phyloP scores from a whole-genome alignment of 2,797 vertebrate species.

The Rhynchonycteris naso region DNA sequence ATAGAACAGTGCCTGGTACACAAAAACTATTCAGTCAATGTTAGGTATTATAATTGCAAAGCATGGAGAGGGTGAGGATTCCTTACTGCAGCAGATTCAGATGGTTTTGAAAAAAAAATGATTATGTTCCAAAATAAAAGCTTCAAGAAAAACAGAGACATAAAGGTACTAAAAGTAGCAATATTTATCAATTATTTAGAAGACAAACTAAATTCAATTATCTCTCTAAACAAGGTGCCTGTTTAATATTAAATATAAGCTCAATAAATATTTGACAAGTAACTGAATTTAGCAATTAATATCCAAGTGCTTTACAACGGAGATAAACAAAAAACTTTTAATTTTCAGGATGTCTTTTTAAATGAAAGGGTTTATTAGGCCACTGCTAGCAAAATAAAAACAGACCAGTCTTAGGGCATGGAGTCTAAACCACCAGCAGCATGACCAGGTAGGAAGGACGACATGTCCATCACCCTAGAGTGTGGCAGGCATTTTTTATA shows the following conservation, averaged over 20 bases:
- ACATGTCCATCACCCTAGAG: neutral
- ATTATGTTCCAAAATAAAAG: neutral
- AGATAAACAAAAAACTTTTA: neutral
- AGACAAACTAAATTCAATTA: neutral
- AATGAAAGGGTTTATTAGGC: neutral
- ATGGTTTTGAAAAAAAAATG: neutral
- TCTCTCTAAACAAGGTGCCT: neutral
- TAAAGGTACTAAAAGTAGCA: neutral
- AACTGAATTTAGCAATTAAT: neutral
- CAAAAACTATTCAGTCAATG: neutral
- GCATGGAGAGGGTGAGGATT: neutral
- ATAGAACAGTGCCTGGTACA: neutral
- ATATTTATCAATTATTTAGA: neutral
- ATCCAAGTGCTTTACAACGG: neutral
- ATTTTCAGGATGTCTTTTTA: neutral
- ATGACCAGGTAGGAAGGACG: neutral
- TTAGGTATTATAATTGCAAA: neutral
- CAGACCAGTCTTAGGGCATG: neutral
- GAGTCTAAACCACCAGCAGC: neutral
- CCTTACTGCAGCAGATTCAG: neutral
- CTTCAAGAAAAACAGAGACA: neutral
- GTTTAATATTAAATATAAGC: neutral
- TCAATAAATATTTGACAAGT: slow-evolving; percentile 8
- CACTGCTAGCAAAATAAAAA: neutral
- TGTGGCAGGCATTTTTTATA: neutral